Evolutionary conservation across 37 sponge, comb jelly and placozoan species (phyloP).

Genomic region (Eunapius fragilis): DNA sequence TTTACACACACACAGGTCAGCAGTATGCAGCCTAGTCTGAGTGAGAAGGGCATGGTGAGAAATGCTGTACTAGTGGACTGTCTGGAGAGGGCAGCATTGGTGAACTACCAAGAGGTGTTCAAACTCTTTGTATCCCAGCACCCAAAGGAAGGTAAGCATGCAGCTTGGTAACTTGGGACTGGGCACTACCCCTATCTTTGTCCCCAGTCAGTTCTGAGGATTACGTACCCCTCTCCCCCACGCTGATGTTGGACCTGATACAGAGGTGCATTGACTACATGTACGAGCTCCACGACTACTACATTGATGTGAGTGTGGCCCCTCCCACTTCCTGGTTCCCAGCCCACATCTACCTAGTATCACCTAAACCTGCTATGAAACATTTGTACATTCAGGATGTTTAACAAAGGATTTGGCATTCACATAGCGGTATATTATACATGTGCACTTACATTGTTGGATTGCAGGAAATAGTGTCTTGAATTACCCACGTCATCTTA

Average conservation of each 20-base stretch:
- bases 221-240: slow-evolving; percentile 5
- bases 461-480: too few species aligned
- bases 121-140: neutral
- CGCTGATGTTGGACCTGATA: slow-evolving; percentile 19
- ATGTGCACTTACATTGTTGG: neutral
- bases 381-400: too few species aligned
- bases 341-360: too few species aligned
- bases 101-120: slow-evolving; percentile 43
- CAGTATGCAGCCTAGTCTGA: neutral
- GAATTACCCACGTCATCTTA: neutral
- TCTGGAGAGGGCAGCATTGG: slow-evolving; percentile 54
- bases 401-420: too few species aligned
- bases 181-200: neutral
- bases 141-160: neutral
- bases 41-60: neutral
- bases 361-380: too few species aligned
- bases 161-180: neutral
- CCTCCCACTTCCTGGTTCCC: too few species aligned
- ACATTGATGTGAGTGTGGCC: slow-evolving; percentile 14
- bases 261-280: slow-evolving; percentile 59
- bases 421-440: too few species aligned
- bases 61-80: neutral
- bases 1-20: neutral
- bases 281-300: slow-evolving; percentile 71
- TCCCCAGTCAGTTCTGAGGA: slow-evolving; percentile 2